Evolutionary conservation across 2,113 vertebrate species (phyloP).

Genomic region (Nesogale talazaci): DNA sequence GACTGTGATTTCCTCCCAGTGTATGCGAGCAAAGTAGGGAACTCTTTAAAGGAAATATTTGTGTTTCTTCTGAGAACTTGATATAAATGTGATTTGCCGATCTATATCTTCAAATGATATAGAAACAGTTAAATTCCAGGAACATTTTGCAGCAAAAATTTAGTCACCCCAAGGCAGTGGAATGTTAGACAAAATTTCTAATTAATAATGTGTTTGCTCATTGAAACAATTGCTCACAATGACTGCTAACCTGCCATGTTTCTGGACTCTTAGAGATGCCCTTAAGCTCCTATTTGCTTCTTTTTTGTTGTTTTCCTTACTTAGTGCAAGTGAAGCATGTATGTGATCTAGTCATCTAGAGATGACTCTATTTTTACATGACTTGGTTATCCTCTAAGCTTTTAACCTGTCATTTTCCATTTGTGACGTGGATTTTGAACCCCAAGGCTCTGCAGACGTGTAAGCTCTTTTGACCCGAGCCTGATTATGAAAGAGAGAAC

Average conservation of each 20-base stretch:
- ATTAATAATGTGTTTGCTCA: neutral
- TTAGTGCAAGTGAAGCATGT: neutral
- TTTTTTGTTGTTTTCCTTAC: neutral
- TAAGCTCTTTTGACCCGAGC: neutral
- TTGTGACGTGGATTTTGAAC: neutral
- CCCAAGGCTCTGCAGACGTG: neutral
- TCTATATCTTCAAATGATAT: neutral
- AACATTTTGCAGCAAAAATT: constrained; percentile 26
- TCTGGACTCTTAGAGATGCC: neutral
- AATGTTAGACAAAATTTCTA: constrained; percentile 3
- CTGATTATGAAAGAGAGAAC: neutral
- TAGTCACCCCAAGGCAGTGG: neutral
- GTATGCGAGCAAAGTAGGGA: neutral
- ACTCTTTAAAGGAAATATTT: constrained; percentile 11
- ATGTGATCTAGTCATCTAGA: neutral
- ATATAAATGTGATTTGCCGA: neutral
- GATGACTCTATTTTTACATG: neutral
- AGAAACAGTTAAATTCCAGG: neutral
- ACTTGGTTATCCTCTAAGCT: neutral
- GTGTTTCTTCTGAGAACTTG: neutral
- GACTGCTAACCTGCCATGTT: no score
- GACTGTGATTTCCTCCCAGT: neutral
- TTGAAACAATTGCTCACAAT: neutral
- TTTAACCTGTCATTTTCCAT: neutral
- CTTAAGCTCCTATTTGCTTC: neutral